Evolutionary conservation across 2,797 vertebrate species (phyloP).

Genomic region (Phaenicophaeus curvirostris): DNA sequence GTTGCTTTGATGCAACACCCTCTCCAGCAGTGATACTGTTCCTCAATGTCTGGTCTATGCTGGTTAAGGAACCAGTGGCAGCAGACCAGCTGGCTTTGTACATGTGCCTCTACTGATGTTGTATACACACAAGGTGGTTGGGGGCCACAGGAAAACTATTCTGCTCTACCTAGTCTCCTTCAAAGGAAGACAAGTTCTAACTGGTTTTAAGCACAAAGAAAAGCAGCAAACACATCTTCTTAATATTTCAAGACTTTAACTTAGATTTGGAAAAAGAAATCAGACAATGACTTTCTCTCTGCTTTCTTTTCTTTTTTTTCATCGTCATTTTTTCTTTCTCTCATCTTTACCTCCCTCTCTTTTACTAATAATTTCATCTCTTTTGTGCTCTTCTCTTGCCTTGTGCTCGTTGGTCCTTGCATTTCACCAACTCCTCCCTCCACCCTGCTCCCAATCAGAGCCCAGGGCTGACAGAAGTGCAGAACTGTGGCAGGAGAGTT

Average conservation of each 20-base stretch:
- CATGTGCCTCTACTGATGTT: accelerated
- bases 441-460: background rate
- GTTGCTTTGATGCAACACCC: background rate
- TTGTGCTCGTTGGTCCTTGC: background rate
- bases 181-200: background rate
- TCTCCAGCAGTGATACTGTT: accelerated
- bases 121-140: accelerated
- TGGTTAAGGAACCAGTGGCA: background rate
- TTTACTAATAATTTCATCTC: background rate
- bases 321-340: background rate
- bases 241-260: background rate
- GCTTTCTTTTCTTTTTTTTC: background rate
- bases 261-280: background rate
- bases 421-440: background rate
- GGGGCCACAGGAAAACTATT: background rate
- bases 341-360: background rate
- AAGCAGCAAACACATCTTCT: background rate
- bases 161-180: background rate
- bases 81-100: background rate
- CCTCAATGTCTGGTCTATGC: background rate
- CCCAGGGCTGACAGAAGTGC: background rate
- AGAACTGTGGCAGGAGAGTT: background rate
- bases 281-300: background rate
- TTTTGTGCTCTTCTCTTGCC: background rate
- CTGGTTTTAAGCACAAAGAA: background rate